Conservation (phyloP, 1,140 invertebrate species). For the Lordiphosa stackelbergi region DNA sequence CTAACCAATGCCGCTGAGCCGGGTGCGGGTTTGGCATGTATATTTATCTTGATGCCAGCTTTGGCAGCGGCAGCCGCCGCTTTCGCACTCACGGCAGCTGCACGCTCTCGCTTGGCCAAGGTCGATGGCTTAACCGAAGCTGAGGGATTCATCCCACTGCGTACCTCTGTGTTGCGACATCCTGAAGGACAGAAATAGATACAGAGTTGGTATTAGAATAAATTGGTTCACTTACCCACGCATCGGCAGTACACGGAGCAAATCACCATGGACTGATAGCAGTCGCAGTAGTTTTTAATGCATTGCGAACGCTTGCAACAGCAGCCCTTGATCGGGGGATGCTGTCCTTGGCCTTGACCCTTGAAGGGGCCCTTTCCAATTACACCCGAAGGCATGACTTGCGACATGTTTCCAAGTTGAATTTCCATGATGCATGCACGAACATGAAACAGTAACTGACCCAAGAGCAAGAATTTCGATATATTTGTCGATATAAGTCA, state of each 20-base stretch:
- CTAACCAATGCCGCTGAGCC: neutral
- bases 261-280: conserved; percentile 59
- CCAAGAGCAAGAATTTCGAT: too few relatives aligned
- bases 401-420: neutral
- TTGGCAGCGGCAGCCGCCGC: conserved; percentile 48
- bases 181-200: conserved; percentile 8
- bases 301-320: conserved; percentile 59
- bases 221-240: conserved; percentile 30
- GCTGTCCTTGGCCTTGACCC: conserved; percentile 6
- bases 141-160: conserved; percentile 8
- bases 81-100: conserved; percentile 44
- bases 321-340: conserved; percentile 40
- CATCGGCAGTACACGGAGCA: conserved; percentile 51
- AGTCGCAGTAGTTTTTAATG: conserved; percentile 66
- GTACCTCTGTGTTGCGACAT: conserved; percentile 53
- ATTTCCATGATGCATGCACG: too few relatives aligned
- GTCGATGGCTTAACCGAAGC: conserved; percentile 25
- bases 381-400: neutral
- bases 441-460: too few relatives aligned
- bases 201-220: too few relatives aligned
- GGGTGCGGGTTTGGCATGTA: neutral
- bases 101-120: conserved; percentile 31
- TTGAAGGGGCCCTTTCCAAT: neutral
- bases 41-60: conserved; percentile 19
- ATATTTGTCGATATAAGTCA: too few relatives aligned